phyloP scores from a whole-genome alignment of 92 coral and sea anemone species.

The Anthopleura xanthogrammica region DNA sequence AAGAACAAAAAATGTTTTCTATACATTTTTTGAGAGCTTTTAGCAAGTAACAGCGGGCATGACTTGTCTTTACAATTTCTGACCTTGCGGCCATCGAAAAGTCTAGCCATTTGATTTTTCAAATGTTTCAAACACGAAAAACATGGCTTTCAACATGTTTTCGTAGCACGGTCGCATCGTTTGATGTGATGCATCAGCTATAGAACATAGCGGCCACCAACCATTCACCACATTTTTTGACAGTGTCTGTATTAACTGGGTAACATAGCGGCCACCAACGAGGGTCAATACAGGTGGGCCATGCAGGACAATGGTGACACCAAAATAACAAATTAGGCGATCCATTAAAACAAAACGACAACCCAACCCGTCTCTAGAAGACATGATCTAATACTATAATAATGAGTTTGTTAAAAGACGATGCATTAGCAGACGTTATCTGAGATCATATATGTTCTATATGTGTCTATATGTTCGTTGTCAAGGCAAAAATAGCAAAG shows the following conservation, averaged over 20 bases:
- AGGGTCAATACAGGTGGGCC: conserved; percentile 22
- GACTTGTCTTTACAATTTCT: too few species aligned
- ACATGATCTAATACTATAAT: neutral
- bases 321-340: neutral
- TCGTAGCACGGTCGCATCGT: neutral
- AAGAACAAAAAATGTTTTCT: too few species aligned
- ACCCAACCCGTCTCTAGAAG: neutral
- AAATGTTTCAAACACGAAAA: neutral
- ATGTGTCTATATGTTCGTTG: neutral
- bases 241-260: neutral
- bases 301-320: neutral
- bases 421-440: neutral
- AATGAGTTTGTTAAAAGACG: neutral
- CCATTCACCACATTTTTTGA: neutral
- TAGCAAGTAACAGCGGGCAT: too few species aligned
- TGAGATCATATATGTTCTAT: neutral
- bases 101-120: too few species aligned
- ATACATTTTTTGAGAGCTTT: too few species aligned
- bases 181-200: neutral
- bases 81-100: too few species aligned
- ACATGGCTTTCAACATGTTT: neutral
- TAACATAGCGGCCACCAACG: conserved; percentile 38
- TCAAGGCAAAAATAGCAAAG: neutral
- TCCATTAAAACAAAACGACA: neutral
- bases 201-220: conserved; percentile 3